Percentiles rank a stretch among this genome's conserved stretches.
Evolutionary conservation across 1,140 invertebrate genomes (phyloP).

Genomic region (Pachypeltis micranthus): DNA sequence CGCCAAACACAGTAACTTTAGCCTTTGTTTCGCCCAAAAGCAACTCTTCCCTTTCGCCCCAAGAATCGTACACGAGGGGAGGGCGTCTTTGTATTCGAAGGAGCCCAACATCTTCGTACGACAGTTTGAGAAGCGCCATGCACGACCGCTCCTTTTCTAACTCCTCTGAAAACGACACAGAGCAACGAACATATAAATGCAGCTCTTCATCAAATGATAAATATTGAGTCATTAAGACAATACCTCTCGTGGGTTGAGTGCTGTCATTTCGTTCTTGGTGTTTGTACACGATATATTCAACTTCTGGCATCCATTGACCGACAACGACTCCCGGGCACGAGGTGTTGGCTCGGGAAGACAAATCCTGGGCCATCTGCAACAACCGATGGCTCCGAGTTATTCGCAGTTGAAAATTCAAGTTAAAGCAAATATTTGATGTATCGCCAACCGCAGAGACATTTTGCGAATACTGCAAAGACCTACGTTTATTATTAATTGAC

Average conservation of each 20-base stretch:
- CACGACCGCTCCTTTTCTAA: neutral
- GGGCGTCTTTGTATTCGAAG: conserved; percentile 9
- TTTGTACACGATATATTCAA: conserved; percentile 9
- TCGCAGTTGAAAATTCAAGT: no score
- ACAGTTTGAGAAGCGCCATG: conserved; percentile 3
- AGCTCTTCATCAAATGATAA: no score
- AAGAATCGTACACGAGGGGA: neutral
- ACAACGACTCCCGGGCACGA: conserved; percentile 32
- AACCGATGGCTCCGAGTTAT: no score
- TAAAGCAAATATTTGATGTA: no score
- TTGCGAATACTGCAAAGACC: no score
- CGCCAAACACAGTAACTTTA: neutral
- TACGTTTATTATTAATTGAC: no score
- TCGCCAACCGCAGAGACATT: no score
- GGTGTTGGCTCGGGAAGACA: conserved; percentile 33
- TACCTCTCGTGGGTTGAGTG: neutral
- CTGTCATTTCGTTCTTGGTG: neutral
- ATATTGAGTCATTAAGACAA: no score
- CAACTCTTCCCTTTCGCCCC: neutral
- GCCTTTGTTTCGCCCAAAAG: conserved; percentile 8
- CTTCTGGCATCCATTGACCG: conserved; percentile 1
- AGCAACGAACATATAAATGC: no score
- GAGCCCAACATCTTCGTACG: conserved; percentile 13
- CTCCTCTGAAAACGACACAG: neutral
- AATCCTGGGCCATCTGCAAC: conserved; percentile 29